Evolutionary conservation across 2,888 invertebrate genomes (phyloP).

Genomic region (Plebejus anna): DNA sequence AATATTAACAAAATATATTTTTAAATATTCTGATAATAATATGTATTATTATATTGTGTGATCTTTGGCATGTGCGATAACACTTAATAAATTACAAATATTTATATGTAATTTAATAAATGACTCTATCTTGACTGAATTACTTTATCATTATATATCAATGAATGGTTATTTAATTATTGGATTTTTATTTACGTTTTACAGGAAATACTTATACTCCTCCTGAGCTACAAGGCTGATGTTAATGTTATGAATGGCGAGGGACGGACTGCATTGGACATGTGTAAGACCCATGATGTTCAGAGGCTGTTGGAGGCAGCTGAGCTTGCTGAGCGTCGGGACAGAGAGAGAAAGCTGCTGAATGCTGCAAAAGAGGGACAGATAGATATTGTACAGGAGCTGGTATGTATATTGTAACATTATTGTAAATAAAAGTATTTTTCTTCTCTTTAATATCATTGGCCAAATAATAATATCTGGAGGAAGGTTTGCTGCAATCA

Average conservation of each 20-base stretch:
- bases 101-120: too few relatives aligned
- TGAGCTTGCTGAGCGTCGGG: slow-evolving; percentile 77
- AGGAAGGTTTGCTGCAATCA: too few relatives aligned
- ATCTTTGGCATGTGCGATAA: too few relatives aligned
- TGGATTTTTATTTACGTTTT: slow-evolving; percentile 28
- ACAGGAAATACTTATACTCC: slow-evolving; percentile 81
- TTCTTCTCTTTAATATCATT: too few relatives aligned
- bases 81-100: too few relatives aligned
- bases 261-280: slow-evolving; percentile 79
- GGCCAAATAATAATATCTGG: too few relatives aligned
- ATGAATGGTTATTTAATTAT: background rate
- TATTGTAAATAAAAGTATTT: too few relatives aligned
- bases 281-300: slow-evolving; percentile 78
- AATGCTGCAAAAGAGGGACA: slow-evolving; percentile 82
- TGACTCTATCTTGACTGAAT: too few relatives aligned
- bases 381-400: slow-evolving; percentile 72
- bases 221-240: slow-evolving; percentile 82
- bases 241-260: slow-evolving; percentile 83
- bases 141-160: too few relatives aligned
- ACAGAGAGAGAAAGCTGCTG: slow-evolving; percentile 76
- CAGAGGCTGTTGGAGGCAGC: slow-evolving; percentile 81
- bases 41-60: too few relatives aligned
- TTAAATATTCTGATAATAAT: too few relatives aligned
- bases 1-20: too few relatives aligned
- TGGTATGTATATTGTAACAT: slow-evolving; percentile 61